Evolutionary conservation across 2,113 vertebrate species (phyloP).

Genomic region (Mormyrus lacerda): DNA sequence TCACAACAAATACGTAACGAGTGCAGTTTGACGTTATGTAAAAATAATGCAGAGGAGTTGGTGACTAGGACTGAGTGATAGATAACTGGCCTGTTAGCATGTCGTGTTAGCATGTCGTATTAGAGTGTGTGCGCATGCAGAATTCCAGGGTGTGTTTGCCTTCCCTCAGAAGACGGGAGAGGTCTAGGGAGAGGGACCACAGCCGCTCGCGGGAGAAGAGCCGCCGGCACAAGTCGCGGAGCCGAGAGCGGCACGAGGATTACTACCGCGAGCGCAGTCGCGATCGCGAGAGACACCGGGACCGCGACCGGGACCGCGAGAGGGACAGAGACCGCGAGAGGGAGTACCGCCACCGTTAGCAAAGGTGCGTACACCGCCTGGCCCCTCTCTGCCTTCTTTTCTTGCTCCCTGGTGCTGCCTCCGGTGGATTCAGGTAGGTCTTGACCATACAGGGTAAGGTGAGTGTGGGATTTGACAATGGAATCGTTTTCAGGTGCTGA

Average conservation of each 20-base stretch:
- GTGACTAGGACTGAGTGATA: background rate
- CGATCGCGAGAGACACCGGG: constrained; percentile 87
- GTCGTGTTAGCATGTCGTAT: background rate
- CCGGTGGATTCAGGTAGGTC: background rate
- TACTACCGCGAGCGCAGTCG: constrained; percentile 95
- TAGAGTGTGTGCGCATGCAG: background rate
- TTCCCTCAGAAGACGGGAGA: constrained; percentile 83
- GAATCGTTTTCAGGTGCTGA: background rate
- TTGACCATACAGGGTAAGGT: background rate
- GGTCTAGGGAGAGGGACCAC: constrained; percentile 96
- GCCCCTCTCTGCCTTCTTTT: background rate
- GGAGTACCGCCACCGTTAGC: constrained; percentile 89
- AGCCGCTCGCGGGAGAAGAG: constrained; percentile 96
- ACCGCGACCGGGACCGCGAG: constrained; percentile 85
- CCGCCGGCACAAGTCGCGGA: constrained; percentile 92
- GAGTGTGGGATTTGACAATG: background rate
- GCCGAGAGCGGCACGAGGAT: constrained; percentile 93
- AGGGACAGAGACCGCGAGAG: constrained; percentile 87
- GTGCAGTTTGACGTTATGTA: background rate
- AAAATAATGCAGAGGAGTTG: background rate
- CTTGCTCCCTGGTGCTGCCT: background rate
- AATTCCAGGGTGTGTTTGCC: constrained; percentile 21
- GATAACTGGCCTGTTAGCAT: background rate
- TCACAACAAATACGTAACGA: background rate
- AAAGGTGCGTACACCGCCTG: constrained; percentile 64